Evolutionary conservation across 2,888 invertebrate species (phyloP).

Genomic region (Pheosia tremula): DNA sequence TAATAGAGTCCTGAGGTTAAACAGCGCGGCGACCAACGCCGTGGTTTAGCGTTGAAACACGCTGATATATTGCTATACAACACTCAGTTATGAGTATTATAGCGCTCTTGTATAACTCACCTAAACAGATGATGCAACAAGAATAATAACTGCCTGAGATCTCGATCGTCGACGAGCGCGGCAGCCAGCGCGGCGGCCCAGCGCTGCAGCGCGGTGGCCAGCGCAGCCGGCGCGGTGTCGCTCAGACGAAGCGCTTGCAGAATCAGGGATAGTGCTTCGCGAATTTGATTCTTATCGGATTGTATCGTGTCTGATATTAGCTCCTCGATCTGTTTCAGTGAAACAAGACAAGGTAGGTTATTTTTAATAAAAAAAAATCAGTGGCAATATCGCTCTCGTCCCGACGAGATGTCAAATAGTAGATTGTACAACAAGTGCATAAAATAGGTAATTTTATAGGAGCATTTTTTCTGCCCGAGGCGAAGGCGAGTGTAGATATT

Average conservation of each 20-base stretch:
- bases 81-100: too few species aligned
- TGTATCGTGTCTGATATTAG: conserved; percentile 59
- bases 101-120: conserved; percentile 34
- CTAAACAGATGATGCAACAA: conserved; percentile 70
- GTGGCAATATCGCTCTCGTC: too few species aligned
- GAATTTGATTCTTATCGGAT: conserved; percentile 56
- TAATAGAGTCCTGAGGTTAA: too few species aligned
- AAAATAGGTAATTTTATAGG: too few species aligned
- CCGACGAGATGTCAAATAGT: too few species aligned
- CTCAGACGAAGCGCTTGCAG: conserved; percentile 62
- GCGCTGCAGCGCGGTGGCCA: conserved; percentile 63
- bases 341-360: conserved; percentile 2
- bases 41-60: too few species aligned
- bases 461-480: too few species aligned
- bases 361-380: background rate
- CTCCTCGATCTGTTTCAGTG: conserved; percentile 63
- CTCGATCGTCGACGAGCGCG: conserved; percentile 56
- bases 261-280: conserved; percentile 62
- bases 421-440: too few species aligned
- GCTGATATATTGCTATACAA: too few species aligned
- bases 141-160: conserved; percentile 63
- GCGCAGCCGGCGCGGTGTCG: conserved; percentile 53
- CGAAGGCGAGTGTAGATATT: too few species aligned
- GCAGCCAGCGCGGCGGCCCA: conserved; percentile 64
- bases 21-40: too few species aligned